phyloP scores from a whole-genome alignment of 2,113 vertebrate species.

The Neotragus moschatus region DNA sequence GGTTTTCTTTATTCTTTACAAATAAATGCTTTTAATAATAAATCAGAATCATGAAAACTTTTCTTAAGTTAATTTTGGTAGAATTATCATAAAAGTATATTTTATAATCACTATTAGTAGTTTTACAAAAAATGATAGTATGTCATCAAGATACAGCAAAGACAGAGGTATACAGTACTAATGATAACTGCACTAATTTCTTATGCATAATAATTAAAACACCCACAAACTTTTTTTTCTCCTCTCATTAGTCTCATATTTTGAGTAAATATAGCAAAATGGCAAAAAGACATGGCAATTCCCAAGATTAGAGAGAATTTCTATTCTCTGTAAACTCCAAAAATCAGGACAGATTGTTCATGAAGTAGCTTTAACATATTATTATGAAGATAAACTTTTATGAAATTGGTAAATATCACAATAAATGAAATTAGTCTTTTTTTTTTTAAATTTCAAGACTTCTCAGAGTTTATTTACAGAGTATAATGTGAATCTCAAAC shows the following conservation, averaged over 20 bases:
- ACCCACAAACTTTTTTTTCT: not conserved
- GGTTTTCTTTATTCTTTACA: not conserved
- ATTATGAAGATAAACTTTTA: not conserved
- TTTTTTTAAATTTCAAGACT: not conserved
- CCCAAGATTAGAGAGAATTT: not conserved
- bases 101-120: not conserved
- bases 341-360: not conserved
- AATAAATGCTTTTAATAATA: not conserved
- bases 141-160: not conserved
- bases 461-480: not conserved
- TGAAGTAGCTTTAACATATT: not conserved
- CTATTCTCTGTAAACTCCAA: not conserved
- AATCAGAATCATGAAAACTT: not conserved
- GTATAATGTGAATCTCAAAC: not conserved
- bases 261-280: not conserved
- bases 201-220: not conserved
- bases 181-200: not conserved
- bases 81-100: not conserved
- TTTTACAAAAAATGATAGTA: not conserved
- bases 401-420: not conserved
- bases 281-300: not conserved
- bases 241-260: not conserved
- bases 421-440: not conserved
- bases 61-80: not conserved
- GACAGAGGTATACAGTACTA: not conserved